These are phyloP conservation scores for Rhinoraja longicauda DNA, from an alignment of 2,797 vertebrate genomes.

Conservation along the genomic window DNA sequence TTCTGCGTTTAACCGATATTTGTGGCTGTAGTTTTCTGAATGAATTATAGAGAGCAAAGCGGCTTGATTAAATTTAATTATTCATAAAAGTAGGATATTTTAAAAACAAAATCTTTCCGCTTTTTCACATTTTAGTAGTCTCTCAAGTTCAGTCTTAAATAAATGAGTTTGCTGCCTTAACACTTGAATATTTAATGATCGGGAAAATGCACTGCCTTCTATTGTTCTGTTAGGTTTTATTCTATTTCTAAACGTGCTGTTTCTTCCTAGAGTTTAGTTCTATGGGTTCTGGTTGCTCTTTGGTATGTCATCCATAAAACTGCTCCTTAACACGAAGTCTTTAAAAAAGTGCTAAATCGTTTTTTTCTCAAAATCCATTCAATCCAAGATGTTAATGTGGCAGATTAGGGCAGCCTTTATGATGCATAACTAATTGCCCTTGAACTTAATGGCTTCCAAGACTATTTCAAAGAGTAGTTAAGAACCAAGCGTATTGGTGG, in stretches of 20 bases:
- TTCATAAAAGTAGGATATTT: background rate
- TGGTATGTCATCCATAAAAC: background rate
- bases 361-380: no score
- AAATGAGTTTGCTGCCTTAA: slow-evolving; percentile 6
- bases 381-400: no score
- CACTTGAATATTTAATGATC: background rate
- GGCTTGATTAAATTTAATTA: background rate
- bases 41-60: background rate
- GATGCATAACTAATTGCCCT: no score
- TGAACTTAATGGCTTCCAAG: no score
- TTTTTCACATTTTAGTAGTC: background rate
- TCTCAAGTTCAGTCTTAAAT: slow-evolving; percentile 12
- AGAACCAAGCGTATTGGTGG: no score
- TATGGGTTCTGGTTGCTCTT: background rate
- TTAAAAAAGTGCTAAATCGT: no score
- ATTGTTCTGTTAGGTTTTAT: background rate
- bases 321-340: no score
- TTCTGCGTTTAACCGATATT: background rate
- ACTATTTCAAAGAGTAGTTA: no score
- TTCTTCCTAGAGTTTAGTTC: background rate
- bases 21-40: background rate
- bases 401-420: no score
- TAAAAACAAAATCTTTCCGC: background rate
- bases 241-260: background rate
- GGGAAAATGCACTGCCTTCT: background rate